phyloP scores from a whole-genome alignment of 2,113 vertebrate species.

The Solea solea region DNA sequence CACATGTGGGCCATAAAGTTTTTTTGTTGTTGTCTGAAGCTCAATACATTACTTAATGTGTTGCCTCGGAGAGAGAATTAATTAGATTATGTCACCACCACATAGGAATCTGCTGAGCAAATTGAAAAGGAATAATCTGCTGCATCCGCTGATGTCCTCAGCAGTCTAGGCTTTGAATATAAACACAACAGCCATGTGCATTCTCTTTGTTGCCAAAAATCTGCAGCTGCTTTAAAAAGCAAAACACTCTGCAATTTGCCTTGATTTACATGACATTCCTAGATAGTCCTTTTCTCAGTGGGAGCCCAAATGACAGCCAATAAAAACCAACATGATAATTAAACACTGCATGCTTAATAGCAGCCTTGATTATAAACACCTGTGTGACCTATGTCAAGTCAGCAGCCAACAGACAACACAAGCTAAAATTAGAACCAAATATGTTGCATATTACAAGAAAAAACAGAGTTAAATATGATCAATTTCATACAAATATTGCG shows the following conservation, averaged over 20 bases:
- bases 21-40: conserved; percentile 24
- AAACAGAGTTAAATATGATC: neutral
- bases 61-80: conserved; percentile 41
- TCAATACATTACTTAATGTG: conserved; percentile 53
- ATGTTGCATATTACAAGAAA: conserved; percentile 2
- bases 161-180: neutral
- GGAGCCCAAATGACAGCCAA: conserved; percentile 20
- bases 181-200: neutral
- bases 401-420: conserved; percentile 13
- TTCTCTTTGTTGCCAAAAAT: neutral
- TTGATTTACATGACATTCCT: conserved; percentile 45
- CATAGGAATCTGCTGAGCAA: conserved; percentile 27
- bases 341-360: conserved; percentile 30
- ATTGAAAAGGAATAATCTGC: conserved; percentile 46
- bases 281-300: conserved; percentile 27
- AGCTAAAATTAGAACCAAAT: conserved; percentile 1
- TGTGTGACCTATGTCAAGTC: conserved; percentile 39
- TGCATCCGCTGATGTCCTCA: neutral
- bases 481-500: neutral
- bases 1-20: conserved; percentile 33
- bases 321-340: conserved; percentile 47
- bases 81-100: conserved; percentile 43
- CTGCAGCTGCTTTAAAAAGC: conserved; percentile 21
- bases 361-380: conserved; percentile 47
- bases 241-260: conserved; percentile 1